Conservation (phyloP, 2,113 vertebrate genomes). For the Formicarius rufipectus region DNA sequence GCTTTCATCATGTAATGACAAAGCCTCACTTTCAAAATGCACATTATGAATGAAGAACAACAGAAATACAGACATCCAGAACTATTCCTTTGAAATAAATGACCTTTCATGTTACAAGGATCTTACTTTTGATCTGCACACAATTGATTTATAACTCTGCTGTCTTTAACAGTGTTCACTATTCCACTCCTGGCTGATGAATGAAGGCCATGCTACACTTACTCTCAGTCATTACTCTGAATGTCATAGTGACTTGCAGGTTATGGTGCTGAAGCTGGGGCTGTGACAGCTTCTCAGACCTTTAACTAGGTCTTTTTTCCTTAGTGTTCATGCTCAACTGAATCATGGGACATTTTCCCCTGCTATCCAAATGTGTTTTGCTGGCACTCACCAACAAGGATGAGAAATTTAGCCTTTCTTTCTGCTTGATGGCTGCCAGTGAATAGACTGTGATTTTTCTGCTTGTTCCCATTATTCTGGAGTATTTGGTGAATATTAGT, state of each 20-base stretch:
- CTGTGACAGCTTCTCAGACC: background rate
- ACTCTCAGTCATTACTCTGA: conserved; percentile 9
- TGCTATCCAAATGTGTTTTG: background rate
- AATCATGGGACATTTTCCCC: background rate
- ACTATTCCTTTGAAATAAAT: background rate
- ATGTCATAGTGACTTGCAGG: background rate
- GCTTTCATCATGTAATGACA: background rate
- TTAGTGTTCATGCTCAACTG: background rate
- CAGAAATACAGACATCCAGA: background rate
- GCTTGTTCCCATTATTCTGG: background rate
- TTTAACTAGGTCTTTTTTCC: background rate
- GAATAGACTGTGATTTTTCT: conserved; percentile 35
- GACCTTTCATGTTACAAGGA: background rate
- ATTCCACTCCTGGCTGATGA: background rate
- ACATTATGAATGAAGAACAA: conserved; percentile 5
- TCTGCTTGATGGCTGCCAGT: background rate
- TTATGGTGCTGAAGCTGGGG: background rate
- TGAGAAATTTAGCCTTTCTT: background rate
- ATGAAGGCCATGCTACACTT: background rate
- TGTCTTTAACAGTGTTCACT: background rate
- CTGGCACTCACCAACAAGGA: background rate
- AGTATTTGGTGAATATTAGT: conserved; percentile 5
- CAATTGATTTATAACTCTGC: background rate
- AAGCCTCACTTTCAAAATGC: background rate
- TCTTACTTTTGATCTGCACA: background rate